These are phyloP conservation scores for Varanus salvator DNA, from an alignment of 2,113 vertebrate genomes.

Conservation along the genomic window DNA sequence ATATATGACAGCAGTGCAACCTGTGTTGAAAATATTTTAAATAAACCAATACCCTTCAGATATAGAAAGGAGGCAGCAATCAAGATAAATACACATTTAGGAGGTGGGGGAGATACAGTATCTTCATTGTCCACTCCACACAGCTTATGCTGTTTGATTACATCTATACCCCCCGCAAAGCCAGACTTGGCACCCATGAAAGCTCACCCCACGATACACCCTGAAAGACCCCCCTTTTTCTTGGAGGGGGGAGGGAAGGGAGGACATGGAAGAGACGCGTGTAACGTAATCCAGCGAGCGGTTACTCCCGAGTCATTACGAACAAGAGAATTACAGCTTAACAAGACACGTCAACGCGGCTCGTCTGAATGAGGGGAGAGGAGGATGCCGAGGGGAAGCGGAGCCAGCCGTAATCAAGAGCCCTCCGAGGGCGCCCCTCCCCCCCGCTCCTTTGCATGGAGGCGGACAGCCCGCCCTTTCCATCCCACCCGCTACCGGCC, in stretches of 20 bases:
- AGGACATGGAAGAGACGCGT: not conserved
- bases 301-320: not conserved
- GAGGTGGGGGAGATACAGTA: no score
- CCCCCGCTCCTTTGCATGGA: no score
- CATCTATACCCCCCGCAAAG: not conserved
- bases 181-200: not conserved
- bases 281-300: not conserved
- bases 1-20: not conserved
- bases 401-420: not conserved
- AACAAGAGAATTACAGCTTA: not conserved
- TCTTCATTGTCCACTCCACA: not conserved
- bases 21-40: no score
- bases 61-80: not conserved
- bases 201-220: not conserved
- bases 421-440: no score
- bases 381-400: no score
- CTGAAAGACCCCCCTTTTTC: not conserved
- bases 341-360: not conserved
- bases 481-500: not conserved
- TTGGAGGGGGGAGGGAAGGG: no score
- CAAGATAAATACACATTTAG: not conserved
- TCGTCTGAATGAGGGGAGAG: accelerated
- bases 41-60: no score
- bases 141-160: not conserved
- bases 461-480: not conserved